These are phyloP conservation scores for Dryobota labecula DNA, from an alignment of 2,888 invertebrate genomes.

Conservation along the genomic window DNA sequence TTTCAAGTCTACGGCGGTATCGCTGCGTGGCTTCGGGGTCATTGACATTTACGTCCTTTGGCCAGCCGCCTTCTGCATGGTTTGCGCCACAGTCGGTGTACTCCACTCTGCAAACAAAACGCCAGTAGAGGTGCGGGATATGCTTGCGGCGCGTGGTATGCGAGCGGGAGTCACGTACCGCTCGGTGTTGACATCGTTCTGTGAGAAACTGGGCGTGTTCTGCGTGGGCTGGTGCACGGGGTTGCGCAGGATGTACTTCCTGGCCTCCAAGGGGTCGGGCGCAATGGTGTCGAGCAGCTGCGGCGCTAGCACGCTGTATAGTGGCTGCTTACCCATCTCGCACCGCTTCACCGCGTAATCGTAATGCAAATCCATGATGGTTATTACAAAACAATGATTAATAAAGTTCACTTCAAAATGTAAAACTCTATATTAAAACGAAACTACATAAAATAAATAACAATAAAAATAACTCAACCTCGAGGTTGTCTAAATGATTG, in stretches of 20 bases:
- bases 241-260: slow-evolving; percentile 87
- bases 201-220: slow-evolving; percentile 80
- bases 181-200: slow-evolving; percentile 90
- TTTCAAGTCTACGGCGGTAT: slow-evolving; percentile 54
- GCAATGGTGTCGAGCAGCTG: slow-evolving; percentile 78
- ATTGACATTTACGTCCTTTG: slow-evolving; percentile 91
- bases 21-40: slow-evolving; percentile 55
- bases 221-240: slow-evolving; percentile 87
- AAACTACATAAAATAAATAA: neutral
- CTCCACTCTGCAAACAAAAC: slow-evolving; percentile 85
- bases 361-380: slow-evolving; percentile 76
- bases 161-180: slow-evolving; percentile 66
- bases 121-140: neutral
- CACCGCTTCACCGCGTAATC: slow-evolving; percentile 84
- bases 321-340: slow-evolving; percentile 85
- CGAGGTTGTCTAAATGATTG: neutral
- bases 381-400: neutral
- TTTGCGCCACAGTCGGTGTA: slow-evolving; percentile 90
- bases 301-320: slow-evolving; percentile 80
- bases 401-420: slow-evolving; percentile 10
- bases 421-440: slow-evolving; percentile 6
- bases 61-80: slow-evolving; percentile 96
- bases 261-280: slow-evolving; percentile 72
- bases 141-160: neutral
- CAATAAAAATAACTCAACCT: neutral